Percentiles rank a stretch among this genome's conserved stretches.
phyloP scores from a whole-genome alignment of 1,140 invertebrate genomes.

The Lycorma delicatula region DNA sequence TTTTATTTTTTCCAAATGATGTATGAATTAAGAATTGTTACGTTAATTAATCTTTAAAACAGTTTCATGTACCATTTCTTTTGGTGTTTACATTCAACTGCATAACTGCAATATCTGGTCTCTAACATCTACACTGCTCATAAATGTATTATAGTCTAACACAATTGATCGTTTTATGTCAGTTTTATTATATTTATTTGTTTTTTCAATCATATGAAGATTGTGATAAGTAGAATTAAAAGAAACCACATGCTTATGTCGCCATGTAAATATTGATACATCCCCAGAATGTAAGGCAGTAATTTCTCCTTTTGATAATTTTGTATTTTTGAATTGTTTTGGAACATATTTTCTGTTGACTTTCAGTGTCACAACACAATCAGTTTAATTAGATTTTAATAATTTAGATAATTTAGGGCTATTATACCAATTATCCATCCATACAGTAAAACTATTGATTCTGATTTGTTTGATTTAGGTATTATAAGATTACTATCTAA shows the following conservation, averaged over 20 bases:
- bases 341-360: slow-evolving; percentile 13
- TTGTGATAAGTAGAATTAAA: too few species aligned
- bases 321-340: slow-evolving; percentile 3
- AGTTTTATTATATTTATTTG: background rate
- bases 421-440: slow-evolving; percentile 19
- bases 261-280: too few species aligned
- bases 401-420: slow-evolving; percentile 1
- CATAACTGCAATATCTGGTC: slow-evolving; percentile 17
- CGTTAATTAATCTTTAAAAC: background rate
- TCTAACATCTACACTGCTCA: slow-evolving; percentile 13
- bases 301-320: too few species aligned
- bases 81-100: background rate
- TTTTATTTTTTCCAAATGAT: slow-evolving; percentile 8
- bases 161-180: slow-evolving; percentile 8
- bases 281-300: too few species aligned
- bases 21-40: slow-evolving; percentile 1
- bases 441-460: background rate
- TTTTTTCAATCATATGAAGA: too few species aligned
- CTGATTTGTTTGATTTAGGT: background rate
- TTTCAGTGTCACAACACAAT: slow-evolving; percentile 12
- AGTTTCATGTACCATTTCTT: slow-evolving; percentile 4
- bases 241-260: too few species aligned
- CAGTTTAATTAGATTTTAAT: slow-evolving; percentile 4
- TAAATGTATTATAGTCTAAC: slow-evolving; percentile 15
- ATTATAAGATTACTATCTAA: background rate